A percentile compares a stretch with the other conserved stretches of the same genome.
phyloP scores from a whole-genome alignment of 1,140 invertebrate species.

The Drosophila auraria region DNA sequence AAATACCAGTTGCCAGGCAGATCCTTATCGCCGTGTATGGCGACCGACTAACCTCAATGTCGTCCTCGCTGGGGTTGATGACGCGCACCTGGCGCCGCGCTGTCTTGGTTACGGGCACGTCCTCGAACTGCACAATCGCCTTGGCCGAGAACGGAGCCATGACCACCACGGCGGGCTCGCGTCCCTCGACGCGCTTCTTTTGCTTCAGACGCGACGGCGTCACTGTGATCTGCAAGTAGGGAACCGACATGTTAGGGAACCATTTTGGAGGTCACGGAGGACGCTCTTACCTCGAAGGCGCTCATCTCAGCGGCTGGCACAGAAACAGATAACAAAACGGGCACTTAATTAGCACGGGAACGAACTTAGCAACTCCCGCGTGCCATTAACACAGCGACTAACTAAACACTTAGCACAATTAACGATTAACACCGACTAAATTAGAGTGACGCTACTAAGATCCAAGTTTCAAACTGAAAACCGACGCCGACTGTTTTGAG shows the following conservation, averaged over 20 bases:
- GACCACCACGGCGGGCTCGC: slow-evolving; percentile 84
- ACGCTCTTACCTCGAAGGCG: slow-evolving; percentile 71
- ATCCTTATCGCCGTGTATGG: slow-evolving; percentile 24
- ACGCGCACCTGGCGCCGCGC: slow-evolving; percentile 86
- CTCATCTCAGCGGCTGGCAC: slow-evolving; percentile 56
- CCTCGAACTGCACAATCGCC: slow-evolving; percentile 88
- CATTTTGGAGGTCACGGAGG: background rate
- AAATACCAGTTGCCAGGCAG: slow-evolving; percentile 67
- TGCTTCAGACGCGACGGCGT: slow-evolving; percentile 77
- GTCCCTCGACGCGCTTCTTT: slow-evolving; percentile 64
- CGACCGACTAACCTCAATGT: slow-evolving; percentile 86
- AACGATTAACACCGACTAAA: slow-evolving; percentile 24
- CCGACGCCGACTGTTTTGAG: slow-evolving; percentile 8
- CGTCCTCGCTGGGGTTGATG: slow-evolving; percentile 86
- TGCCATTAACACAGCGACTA: slow-evolving; percentile 33
- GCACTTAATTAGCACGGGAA: slow-evolving; percentile 23
- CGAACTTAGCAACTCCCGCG: slow-evolving; percentile 18
- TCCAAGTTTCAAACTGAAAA: slow-evolving; percentile 47
- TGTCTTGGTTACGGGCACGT: slow-evolving; percentile 87
- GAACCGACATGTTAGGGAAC: background rate
- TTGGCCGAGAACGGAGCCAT: slow-evolving; percentile 88
- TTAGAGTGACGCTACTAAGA: slow-evolving; percentile 34
- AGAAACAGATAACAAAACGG: slow-evolving; percentile 12
- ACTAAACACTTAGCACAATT: slow-evolving; percentile 57
- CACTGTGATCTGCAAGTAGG: slow-evolving; percentile 55